phyloP scores from a whole-genome alignment of 2,888 invertebrate genomes.

The Epinotia nisella region DNA sequence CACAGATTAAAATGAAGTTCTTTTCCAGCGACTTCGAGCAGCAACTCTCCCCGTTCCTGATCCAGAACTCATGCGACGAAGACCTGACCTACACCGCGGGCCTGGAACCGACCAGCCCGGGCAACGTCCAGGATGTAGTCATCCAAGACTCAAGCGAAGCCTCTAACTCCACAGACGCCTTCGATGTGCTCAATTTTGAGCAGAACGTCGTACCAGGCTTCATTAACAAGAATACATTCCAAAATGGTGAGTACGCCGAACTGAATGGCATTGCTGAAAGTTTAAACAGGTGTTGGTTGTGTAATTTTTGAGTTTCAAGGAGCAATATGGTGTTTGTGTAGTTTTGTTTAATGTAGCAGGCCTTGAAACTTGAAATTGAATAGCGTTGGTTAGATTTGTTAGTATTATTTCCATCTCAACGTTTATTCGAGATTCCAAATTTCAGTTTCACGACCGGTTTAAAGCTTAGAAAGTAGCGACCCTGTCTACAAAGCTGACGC shows the following conservation, averaged over 20 bases:
- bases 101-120: conserved; percentile 66
- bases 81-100: conserved; percentile 58
- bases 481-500: too few species aligned
- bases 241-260: conserved; percentile 60
- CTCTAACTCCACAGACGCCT: conserved; percentile 64
- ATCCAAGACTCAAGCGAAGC: conserved; percentile 67
- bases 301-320: conserved; percentile 2
- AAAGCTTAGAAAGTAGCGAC: too few species aligned
- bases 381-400: background rate
- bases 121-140: conserved; percentile 66
- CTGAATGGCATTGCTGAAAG: conserved; percentile 8
- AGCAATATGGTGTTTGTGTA: background rate
- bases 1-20: background rate
- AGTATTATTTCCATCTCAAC: background rate
- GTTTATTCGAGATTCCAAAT: background rate
- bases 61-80: conserved; percentile 77
- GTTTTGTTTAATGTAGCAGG: conserved; percentile 17
- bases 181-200: conserved; percentile 76
- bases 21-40: conserved; percentile 82
- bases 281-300: conserved; percentile 30
- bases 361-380: conserved; percentile 15
- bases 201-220: conserved; percentile 79
- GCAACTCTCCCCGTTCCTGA: conserved; percentile 83
- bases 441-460: too few species aligned
- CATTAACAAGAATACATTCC: conserved; percentile 78